A percentile compares a stretch with the other conserved stretches of the same genome.
These are phyloP conservation scores for Cossypha niveicapilla DNA, from an alignment of 2,797 vertebrate genomes.

Conservation along the genomic window DNA sequence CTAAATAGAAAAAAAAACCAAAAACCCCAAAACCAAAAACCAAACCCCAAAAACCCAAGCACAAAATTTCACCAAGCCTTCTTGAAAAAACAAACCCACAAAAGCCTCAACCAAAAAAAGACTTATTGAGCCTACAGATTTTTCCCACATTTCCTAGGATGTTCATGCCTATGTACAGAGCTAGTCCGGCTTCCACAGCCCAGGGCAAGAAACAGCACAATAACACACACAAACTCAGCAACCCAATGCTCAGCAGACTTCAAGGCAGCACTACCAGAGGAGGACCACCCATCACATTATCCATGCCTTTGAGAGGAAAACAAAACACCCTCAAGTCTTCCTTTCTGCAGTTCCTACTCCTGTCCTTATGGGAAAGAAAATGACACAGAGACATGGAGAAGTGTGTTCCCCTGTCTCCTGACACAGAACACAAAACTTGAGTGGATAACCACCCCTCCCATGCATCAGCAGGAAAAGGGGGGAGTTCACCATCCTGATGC, in stretches of 20 bases:
- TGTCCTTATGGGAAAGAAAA: neutral
- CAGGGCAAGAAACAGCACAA: neutral
- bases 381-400: neutral
- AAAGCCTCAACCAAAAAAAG: neutral
- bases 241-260: neutral
- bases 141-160: neutral
- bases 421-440: neutral
- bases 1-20: neutral
- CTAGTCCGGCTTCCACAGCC: neutral
- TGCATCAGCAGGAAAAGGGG: neutral
- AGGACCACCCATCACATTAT: neutral
- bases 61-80: neutral
- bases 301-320: neutral
- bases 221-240: neutral
- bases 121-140: neutral
- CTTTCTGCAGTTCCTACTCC: neutral
- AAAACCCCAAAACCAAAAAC: neutral
- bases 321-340: neutral
- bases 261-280: rapidly evolving
- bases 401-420: rapidly evolving
- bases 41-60: neutral
- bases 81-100: neutral
- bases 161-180: neutral
- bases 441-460: neutral
- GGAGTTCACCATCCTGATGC: neutral